Conservation (phyloP, 2,888 invertebrate genomes). For the Dorcus parallelipipedus region DNA sequence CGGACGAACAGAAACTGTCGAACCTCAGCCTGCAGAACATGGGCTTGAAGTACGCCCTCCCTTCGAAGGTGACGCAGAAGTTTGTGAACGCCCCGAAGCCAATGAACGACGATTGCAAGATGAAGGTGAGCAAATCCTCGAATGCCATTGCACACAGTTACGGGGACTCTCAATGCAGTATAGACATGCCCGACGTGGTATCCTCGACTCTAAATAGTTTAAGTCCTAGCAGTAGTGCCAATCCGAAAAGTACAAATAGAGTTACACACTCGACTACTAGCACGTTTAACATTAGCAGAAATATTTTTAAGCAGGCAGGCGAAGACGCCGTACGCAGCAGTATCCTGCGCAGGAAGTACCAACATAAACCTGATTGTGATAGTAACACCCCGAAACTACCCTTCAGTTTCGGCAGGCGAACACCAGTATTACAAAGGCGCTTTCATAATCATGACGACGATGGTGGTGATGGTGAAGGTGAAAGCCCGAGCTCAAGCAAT, state of each 20-base stretch:
- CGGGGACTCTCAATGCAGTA: too few species aligned
- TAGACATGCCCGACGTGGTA: slow-evolving; percentile 33
- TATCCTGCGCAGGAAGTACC: not conserved
- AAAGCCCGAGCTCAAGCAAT: not conserved
- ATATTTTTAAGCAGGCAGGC: slow-evolving; percentile 28
- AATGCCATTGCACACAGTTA: not conserved
- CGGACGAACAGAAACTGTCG: slow-evolving; percentile 23
- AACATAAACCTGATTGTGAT: not conserved
- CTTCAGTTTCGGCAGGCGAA: too few species aligned
- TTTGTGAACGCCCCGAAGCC: slow-evolving; percentile 28
- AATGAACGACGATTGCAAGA: too few species aligned
- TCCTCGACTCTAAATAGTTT: slow-evolving; percentile 29
- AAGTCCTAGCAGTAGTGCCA: not conserved
- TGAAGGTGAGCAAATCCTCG: not conserved
- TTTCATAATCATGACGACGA: too few species aligned
- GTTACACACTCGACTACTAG: not conserved
- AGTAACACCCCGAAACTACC: too few species aligned
- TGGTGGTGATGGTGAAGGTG: not conserved
- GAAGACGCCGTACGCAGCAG: not conserved
- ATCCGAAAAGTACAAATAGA: slow-evolving; percentile 2
- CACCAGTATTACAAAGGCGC: too few species aligned
- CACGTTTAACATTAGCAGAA: slow-evolving; percentile 32
- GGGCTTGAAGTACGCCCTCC: slow-evolving; percentile 27
- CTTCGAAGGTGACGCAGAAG: slow-evolving; percentile 41
- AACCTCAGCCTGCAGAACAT: slow-evolving; percentile 39